Base-by-base conservation (phyloP, 2,113 vertebrate species). In the Beaufortia kweichowensis region DNA sequence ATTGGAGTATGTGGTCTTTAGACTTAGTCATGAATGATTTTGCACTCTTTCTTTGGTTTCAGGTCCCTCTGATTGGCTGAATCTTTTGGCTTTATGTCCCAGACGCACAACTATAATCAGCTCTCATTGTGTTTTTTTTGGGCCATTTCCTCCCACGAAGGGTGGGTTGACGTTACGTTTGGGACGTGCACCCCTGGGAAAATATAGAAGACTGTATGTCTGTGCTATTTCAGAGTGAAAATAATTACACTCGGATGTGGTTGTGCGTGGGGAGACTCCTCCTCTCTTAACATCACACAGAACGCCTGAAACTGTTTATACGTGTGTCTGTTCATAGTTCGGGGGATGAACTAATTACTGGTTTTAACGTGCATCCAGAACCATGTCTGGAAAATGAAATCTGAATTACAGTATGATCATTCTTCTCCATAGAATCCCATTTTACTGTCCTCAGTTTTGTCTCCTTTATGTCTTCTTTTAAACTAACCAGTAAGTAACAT, bases 181-280 rank as follows among this genome's bases (percentile, higher is more conserved):
- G 0, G 33, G 46, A 68, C 29, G 59, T 60, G 59, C 35, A 12
- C 82, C 69, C 67, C 6, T 2, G 35, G 60, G 60, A 60, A 41
- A 15, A 39, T 10, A 55, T 14, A n/a, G 55, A 50, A 15, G 14
- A 39, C 61, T 64, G 28, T 50, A 8, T 48, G 71, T 59, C 76
- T 56, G 68, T 60, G 31, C 71, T 80, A 65, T 71, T 77, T 82
- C 29, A 75, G 61, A 64, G 24, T 9, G 43, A 67, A 61, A 26
- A 57, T 77, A 74, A 71, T 77, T 74, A 71, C 57, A 73, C 29
- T 39, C 15, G 43, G 62, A 46, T 79, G 53, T 72, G 50, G 79
- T 21, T 43, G 4, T 48, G 55, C 3, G 15, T 66, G 69, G 79
- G 76, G 63, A 56, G 43, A 63, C 69, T 50, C 53, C 46, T 33